Evolutionary conservation across 2,797 vertebrate species (phyloP), one percentile per base, ranked within the genome.

Genomic region (Lates japonicus): DNA sequence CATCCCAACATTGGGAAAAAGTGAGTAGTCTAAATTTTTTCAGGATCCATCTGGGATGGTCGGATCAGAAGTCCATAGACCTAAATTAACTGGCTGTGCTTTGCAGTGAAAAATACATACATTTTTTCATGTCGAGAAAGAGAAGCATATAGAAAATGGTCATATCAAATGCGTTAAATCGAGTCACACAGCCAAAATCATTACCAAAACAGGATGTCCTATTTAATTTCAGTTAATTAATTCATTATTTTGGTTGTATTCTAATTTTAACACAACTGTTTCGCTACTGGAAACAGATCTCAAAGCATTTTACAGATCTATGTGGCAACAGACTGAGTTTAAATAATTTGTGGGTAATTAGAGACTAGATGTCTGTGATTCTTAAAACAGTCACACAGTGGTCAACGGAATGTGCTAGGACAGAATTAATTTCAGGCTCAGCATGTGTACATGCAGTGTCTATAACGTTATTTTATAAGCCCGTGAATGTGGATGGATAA

Each of bases 11-110:
- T 63, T 2, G 10, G 81, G n/a, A n/a, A 49, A 80, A 84, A 76
- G 59, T 39, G 60, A 85, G 78, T 72, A 75, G 72, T 76, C 70
- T 44, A 19, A 80, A 59, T 66, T 19, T 46, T 63, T 60, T 86
- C 63, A 63, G 37, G n/a, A 69, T 69, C 73, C 66, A 61, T 82
- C 57, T 68, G 80, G 16, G 52, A 76, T 64, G 73, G 59, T 78
- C 54, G 71, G 42, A 73, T 86, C 74, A 76, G 8, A 72, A 44
- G 33, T 44, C n/a, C 48, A 11, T 44, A 35, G 39, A 79, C 39
- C 54, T n/a, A 35, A 44, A 83, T 82, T 62, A 86, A 64, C 67
- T 61, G 49, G 12, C 33, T 59, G 42, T 48, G 63, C 1, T 65
- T 2, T 58, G 70, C 65, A n/a, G 54, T 59, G 17, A 70, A 68